Percentiles rank a stretch among this genome's conserved stretches.
Evolutionary conservation across 1,140 invertebrate species (phyloP).

Genomic region (Drosophila tsacasi): DNA sequence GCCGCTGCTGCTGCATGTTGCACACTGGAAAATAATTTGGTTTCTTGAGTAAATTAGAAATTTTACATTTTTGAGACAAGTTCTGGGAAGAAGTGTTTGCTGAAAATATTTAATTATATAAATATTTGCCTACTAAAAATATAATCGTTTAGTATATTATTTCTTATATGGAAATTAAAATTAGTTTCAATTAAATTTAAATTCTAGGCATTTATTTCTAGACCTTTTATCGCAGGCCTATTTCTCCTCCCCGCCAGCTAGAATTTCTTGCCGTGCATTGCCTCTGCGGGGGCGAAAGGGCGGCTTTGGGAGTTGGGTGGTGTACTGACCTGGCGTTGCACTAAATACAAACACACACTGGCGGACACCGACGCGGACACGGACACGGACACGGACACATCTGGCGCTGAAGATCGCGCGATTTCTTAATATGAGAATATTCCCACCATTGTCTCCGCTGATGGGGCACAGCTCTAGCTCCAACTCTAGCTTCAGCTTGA

Average conservation of each 20-base stretch:
- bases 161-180: too few relatives aligned
- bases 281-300: constrained; percentile 13
- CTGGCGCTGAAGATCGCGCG: constrained; percentile 81
- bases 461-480: constrained; percentile 30
- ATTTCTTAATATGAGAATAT: constrained; percentile 85
- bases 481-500: neutral
- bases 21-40: neutral
- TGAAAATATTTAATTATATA: too few relatives aligned
- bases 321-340: constrained; percentile 78
- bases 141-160: too few relatives aligned
- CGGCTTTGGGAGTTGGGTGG: constrained; percentile 47
- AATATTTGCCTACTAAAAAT: too few relatives aligned
- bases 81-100: neutral
- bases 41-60: neutral
- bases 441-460: constrained; percentile 82
- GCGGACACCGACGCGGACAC: constrained; percentile 50
- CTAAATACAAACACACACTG: constrained; percentile 75
- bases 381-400: constrained; percentile 67
- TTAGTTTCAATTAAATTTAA: too few relatives aligned
- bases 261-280: neutral
- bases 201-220: too few relatives aligned
- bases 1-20: constrained; percentile 26
- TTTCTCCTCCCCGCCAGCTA: neutral
- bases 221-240: neutral
- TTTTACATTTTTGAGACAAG: neutral